phyloP scores from a whole-genome alignment of 2,888 invertebrate genomes.

The Zele albiditarsus region DNA sequence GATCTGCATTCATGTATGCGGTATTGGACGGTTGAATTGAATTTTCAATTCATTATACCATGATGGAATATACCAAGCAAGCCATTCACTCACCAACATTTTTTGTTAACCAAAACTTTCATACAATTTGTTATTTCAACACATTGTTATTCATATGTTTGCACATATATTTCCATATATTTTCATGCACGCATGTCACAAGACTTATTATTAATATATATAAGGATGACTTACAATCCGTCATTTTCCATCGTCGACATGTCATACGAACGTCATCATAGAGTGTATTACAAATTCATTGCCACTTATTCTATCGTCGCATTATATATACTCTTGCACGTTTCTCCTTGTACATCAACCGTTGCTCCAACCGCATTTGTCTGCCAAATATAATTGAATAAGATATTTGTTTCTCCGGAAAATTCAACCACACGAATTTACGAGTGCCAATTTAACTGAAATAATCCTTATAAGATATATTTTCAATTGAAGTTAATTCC shows the following conservation, averaged over 20 bases:
- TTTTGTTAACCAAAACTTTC: too few relatives aligned
- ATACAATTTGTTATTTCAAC: too few relatives aligned
- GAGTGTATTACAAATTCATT: not conserved
- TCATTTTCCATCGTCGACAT: slow-evolving; percentile 1
- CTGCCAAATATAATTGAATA: not conserved
- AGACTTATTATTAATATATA: not conserved
- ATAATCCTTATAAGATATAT: not conserved
- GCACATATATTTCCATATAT: slow-evolving; percentile 18
- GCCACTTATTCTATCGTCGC: not conserved
- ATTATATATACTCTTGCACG: not conserved
- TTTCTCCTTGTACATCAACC: not conserved
- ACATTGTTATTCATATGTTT: not conserved
- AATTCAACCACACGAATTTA: not conserved
- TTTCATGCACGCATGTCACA: not conserved
- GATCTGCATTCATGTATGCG: too few relatives aligned
- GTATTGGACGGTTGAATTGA: too few relatives aligned
- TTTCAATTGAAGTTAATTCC: not conserved
- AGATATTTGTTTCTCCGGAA: not conserved
- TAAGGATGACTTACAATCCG: not conserved
- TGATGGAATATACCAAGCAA: too few relatives aligned
- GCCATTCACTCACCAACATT: too few relatives aligned
- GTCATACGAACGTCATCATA: not conserved
- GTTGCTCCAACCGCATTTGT: not conserved
- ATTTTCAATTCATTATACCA: too few relatives aligned
- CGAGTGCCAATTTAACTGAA: not conserved